Conservation (phyloP, 1,140 invertebrate genomes). For the Chironomus tepperi region DNA sequence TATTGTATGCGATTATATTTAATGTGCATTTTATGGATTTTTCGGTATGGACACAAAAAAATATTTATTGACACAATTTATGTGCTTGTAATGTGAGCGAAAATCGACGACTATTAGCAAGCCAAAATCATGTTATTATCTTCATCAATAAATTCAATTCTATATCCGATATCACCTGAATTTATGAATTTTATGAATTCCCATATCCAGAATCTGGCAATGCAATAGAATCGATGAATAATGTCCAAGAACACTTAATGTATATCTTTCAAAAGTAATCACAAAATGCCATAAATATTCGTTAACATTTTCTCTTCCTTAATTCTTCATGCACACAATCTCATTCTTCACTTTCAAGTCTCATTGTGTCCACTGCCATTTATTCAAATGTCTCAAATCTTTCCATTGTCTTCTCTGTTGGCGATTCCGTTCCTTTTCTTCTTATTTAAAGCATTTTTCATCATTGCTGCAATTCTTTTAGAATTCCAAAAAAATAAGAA, state of each 20-base stretch:
- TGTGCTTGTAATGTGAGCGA: not conserved
- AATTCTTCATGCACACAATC: not conserved
- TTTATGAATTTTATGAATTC: not conserved
- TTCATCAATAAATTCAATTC: constrained; percentile 19
- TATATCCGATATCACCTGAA: not conserved
- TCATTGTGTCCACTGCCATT: not conserved
- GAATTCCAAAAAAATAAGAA: not conserved
- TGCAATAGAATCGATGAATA: not conserved
- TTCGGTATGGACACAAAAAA: not conserved
- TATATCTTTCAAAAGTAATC: not conserved
- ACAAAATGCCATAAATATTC: constrained; percentile 18
- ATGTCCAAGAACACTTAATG: not conserved
- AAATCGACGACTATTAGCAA: not conserved
- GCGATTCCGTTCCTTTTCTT: not conserved
- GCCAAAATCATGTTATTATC: constrained; percentile 17
- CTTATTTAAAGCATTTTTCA: not conserved
- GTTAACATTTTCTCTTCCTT: constrained; percentile 6
- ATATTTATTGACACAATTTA: not conserved
- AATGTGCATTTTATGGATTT: not conserved
- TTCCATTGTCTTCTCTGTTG: constrained; percentile 2
- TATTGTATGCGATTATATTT: not conserved
- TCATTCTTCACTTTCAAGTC: not conserved
- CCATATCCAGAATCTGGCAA: not conserved
- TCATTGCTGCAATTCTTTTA: not conserved
- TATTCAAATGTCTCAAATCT: not conserved